A percentile compares a stretch with the other conserved stretches of the same genome.
Evolutionary conservation across 2,888 invertebrate species (phyloP).

Genomic region (Lepidocyrtoides sp.): DNA sequence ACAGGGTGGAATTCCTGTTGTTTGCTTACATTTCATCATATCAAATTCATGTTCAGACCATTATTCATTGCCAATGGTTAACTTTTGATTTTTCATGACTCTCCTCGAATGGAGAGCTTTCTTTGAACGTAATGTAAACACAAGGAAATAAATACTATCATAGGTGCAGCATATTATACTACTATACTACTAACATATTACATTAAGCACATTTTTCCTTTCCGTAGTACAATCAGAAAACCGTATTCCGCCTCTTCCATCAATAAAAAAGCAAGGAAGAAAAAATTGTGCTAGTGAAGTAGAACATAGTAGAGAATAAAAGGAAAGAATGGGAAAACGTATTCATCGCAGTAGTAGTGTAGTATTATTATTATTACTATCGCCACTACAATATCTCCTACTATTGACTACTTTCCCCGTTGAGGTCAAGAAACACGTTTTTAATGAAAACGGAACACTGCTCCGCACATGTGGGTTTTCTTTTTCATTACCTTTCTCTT

Average conservation of each 20-base stretch:
- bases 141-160: not conserved
- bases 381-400: not conserved
- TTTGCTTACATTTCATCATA: slow-evolving; percentile 55
- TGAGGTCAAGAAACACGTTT: slow-evolving; percentile 76
- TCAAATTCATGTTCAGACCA: slow-evolving; percentile 34
- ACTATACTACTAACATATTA: not conserved
- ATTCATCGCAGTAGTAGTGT: slow-evolving; percentile 10
- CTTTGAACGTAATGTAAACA: slow-evolving; percentile 9
- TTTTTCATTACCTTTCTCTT: slow-evolving; percentile 37
- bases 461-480: slow-evolving; percentile 70
- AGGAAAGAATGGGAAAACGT: slow-evolving; percentile 1
- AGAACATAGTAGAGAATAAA: slow-evolving; percentile 22
- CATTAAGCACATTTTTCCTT: slow-evolving; percentile 58
- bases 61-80: slow-evolving; percentile 61
- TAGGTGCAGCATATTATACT: too few species aligned
- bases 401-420: slow-evolving; percentile 43
- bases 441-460: slow-evolving; percentile 64
- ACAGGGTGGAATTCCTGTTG: slow-evolving; percentile 49
- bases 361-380: not conserved
- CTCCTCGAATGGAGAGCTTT: slow-evolving; percentile 15
- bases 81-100: slow-evolving; percentile 57
- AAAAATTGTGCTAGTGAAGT: slow-evolving; percentile 47
- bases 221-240: slow-evolving; percentile 48
- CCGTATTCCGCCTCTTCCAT: slow-evolving; percentile 11
- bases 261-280: slow-evolving; percentile 28